Evolutionary conservation across 2,797 vertebrate genomes (phyloP).

Genomic region (Otolemur crassicaudatus): DNA sequence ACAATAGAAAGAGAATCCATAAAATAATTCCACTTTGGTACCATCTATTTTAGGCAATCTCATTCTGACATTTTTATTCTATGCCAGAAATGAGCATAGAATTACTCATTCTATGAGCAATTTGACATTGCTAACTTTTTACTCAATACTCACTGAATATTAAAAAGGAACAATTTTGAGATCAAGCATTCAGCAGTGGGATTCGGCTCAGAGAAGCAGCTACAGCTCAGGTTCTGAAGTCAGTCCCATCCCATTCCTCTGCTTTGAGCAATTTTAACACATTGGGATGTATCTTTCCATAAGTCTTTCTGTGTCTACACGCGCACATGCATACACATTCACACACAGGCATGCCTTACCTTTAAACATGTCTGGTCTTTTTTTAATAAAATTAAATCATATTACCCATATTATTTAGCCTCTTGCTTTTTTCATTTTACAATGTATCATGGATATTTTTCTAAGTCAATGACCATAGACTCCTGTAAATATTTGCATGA

Average conservation of each 20-base stretch:
- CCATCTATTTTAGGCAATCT: not conserved
- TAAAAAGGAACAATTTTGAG: not conserved
- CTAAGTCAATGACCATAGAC: not conserved
- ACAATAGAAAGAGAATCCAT: not conserved
- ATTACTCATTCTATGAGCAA: no score
- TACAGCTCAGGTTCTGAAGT: not conserved
- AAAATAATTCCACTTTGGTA: not conserved
- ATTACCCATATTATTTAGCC: not conserved
- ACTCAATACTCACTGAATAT: not conserved
- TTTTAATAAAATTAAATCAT: not conserved
- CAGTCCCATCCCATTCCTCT: not conserved
- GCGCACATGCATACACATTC: not conserved
- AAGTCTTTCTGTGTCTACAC: not conserved
- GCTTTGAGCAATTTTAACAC: slow-evolving; percentile 1
- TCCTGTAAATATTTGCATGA: slow-evolving; percentile 26
- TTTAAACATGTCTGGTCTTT: not conserved
- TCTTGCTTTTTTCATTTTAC: slow-evolving; percentile 27
- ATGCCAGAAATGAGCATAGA: not conserved
- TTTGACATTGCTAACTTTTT: slow-evolving; percentile 4
- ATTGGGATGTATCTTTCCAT: not conserved
- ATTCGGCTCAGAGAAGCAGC: not conserved
- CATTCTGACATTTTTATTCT: slow-evolving; percentile 43
- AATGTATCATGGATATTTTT: not conserved
- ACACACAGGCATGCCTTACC: not conserved
- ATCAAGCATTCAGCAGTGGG: not conserved